Percentiles rank a stretch among this genome's conserved stretches.
Conservation (phyloP, 2,797 vertebrate genomes). For the Myotis planiceps region DNA sequence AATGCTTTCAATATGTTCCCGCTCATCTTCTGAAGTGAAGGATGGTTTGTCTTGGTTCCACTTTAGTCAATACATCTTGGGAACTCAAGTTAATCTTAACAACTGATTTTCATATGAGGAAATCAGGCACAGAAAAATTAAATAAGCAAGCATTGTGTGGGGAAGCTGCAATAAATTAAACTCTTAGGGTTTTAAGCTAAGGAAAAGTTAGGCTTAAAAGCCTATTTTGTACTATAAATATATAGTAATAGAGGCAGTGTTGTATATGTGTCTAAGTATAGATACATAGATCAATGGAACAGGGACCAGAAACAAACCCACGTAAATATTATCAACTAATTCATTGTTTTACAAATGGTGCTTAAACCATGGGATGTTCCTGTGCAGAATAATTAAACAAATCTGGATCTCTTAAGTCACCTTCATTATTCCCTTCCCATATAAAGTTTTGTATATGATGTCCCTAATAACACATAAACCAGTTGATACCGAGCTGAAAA, state of each 20-base stretch:
- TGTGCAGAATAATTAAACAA: background rate
- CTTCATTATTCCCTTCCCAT: background rate
- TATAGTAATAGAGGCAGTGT: background rate
- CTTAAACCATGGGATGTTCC: background rate
- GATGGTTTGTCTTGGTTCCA: background rate
- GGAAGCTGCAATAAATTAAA: background rate
- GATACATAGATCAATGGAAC: background rate
- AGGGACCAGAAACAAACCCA: background rate
- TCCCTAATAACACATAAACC: background rate
- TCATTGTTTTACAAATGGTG: background rate
- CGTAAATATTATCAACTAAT: background rate
- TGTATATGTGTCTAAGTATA: background rate
- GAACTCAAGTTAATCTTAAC: background rate
- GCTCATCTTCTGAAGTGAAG: constrained; percentile 48
- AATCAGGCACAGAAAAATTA: background rate
- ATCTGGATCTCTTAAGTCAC: background rate
- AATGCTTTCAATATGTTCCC: constrained; percentile 63
- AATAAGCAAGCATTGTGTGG: background rate
- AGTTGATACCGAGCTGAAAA: background rate
- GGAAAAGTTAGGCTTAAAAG: background rate
- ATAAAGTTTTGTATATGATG: background rate
- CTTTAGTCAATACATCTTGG: background rate
- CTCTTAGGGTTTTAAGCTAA: background rate
- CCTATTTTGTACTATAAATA: background rate
- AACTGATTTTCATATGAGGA: background rate